These are phyloP conservation scores for Eupithecia tripunctaria DNA, from an alignment of 2,888 invertebrate genomes.

Conservation along the genomic window DNA sequence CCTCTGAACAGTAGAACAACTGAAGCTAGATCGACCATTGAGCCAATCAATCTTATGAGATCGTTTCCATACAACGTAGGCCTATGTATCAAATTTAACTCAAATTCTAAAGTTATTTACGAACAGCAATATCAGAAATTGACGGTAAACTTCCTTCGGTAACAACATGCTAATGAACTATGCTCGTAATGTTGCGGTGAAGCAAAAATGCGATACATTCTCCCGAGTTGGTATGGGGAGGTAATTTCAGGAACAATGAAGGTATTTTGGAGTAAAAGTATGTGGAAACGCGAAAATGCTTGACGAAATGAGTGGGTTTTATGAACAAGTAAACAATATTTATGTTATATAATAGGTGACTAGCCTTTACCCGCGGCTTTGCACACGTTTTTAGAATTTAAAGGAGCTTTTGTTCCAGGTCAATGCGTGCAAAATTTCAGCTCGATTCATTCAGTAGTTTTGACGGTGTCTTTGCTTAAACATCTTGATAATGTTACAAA, in stretches of 20 bases:
- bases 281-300: not conserved
- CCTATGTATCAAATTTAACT: conserved; percentile 4
- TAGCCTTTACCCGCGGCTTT: too few species aligned
- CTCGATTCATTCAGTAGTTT: too few species aligned
- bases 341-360: too few species aligned
- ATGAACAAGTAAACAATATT: not conserved
- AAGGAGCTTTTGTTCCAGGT: too few species aligned
- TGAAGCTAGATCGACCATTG: not conserved
- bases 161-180: conserved; percentile 14
- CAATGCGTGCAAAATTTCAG: too few species aligned
- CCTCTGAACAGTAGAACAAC: too few species aligned
- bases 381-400: too few species aligned
- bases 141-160: conserved; percentile 3
- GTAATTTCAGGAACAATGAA: conserved; percentile 10
- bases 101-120: conserved; percentile 1
- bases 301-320: not conserved
- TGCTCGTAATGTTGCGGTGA: conserved; percentile 6
- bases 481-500: too few species aligned
- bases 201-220: conserved; percentile 12
- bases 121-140: conserved; percentile 14
- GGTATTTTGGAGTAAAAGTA: conserved; percentile 10
- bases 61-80: not conserved
- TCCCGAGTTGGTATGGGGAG: not conserved
- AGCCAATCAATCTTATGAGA: not conserved
- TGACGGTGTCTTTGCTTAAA: too few species aligned